Conservation (phyloP, 2,888 invertebrate genomes). For the Phyto melanocephala region DNA sequence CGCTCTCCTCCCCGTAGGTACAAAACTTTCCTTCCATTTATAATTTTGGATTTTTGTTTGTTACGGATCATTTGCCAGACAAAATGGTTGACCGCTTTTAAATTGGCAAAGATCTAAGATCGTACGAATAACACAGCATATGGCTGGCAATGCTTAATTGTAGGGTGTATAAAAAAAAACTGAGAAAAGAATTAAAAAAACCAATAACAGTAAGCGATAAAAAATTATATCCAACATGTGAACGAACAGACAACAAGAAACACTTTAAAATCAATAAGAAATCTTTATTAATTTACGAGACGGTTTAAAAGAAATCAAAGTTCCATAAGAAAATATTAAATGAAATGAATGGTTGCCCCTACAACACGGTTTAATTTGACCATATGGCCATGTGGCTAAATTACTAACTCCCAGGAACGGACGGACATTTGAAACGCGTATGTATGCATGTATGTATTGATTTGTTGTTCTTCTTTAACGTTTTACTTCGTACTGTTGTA, state of each 20-base stretch:
- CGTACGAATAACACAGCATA: too few relatives aligned
- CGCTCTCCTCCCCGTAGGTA: too few relatives aligned
- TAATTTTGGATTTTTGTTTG: too few relatives aligned
- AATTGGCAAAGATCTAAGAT: too few relatives aligned
- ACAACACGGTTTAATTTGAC: conserved; percentile 15
- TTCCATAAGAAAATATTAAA: not conserved
- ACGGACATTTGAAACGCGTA: not conserved
- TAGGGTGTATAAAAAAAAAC: not conserved
- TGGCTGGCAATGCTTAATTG: not conserved
- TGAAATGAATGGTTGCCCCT: conserved; percentile 1
- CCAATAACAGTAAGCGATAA: conserved; percentile 24
- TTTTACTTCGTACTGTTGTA: not conserved
- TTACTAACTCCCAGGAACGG: not conserved
- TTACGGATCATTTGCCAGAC: too few relatives aligned
- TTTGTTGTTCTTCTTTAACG: not conserved
- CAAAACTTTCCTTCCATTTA: too few relatives aligned
- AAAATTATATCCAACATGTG: conserved; percentile 53
- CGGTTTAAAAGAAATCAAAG: conserved; percentile 38
- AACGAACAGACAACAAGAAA: conserved; percentile 60
- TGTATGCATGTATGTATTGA: too few relatives aligned
- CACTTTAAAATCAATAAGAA: conserved; percentile 64
- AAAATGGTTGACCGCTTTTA: too few relatives aligned
- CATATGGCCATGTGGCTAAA: conserved; percentile 56
- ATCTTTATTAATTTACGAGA: conserved; percentile 63
- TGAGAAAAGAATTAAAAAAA: not conserved